Percentiles rank a stretch among this genome's conserved stretches.
Evolutionary conservation across 2,113 vertebrate genomes (phyloP).

Genomic region (Lampris megalopsis): DNA sequence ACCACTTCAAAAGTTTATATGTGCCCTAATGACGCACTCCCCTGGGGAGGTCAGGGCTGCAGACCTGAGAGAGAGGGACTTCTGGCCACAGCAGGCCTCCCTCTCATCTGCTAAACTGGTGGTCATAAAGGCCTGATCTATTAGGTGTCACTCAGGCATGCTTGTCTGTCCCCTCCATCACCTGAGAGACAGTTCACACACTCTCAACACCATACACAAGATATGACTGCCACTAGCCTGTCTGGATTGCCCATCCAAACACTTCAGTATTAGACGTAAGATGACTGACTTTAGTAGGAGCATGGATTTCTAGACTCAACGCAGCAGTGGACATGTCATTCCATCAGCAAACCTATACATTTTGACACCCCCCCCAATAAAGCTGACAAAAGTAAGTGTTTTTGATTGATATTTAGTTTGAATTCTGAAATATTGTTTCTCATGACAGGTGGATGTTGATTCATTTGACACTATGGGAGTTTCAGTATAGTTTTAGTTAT

Average conservation of each 20-base stretch:
- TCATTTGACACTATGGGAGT: no score
- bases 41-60: slow-evolving; percentile 63
- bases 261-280: not conserved
- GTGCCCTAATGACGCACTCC: slow-evolving; percentile 61
- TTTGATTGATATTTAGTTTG: no score
- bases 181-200: slow-evolving; percentile 43
- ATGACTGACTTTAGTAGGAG: not conserved
- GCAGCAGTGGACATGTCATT: no score
- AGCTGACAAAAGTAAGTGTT: no score
- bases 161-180: slow-evolving; percentile 57
- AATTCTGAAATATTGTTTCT: no score
- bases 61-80: slow-evolving; percentile 56
- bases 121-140: slow-evolving; percentile 74
- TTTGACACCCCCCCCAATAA: no score
- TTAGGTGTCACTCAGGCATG: slow-evolving; percentile 62
- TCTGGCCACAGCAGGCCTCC: slow-evolving; percentile 60
- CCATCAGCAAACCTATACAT: no score
- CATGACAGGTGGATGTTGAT: no score
- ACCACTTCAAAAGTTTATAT: slow-evolving; percentile 78
- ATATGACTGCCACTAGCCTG: not conserved
- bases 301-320: not conserved
- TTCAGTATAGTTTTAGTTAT: no score
- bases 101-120: slow-evolving; percentile 65
- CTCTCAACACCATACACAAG: not conserved
- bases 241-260: not conserved